Evolutionary conservation across 2,888 invertebrate species (phyloP), one percentile per base, ranked within the genome.

Genomic region (Eupsilia transversa): DNA sequence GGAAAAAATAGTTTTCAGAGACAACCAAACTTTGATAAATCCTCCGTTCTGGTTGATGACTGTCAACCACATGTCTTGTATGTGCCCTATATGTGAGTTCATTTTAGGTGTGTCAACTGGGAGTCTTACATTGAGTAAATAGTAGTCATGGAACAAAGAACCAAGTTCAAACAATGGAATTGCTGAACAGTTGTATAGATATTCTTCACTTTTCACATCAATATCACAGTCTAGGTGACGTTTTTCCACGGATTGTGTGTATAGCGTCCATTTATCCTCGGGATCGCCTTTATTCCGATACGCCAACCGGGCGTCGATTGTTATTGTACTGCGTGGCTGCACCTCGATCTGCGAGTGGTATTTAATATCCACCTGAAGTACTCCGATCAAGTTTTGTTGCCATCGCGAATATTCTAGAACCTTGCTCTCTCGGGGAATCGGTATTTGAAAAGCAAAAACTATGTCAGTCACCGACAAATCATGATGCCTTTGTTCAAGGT

Each of bases 31-130:
- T 95, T 98, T 98, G 0, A 99, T 99, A 93, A 99, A 99, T 0
- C 99, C 99, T 63, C 99, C 99, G 94, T 99, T 99, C 96, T 99
- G 99, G 94, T 99, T 98, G 83, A 99, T 99, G 2, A 98, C 98
- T 64, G 98, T 98, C 65, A 99, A 92, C 96, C 98, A 98, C 87
- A 99, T 95, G 90, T 99, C 99, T 85, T 97, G 97, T 85, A 99
- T 97, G 86, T 98, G 97, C 0, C 99, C 99, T 79, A 99, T 97
- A 69, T 98, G 97, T 43, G 97, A 96, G 92, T 99, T 99, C 91
- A 98, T 97, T 41, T 97, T 97, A 68, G 96, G 97, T 7, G 97
- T 96, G 88, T 98, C 97, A 20, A 98, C 97, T 1, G 99, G 99
- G 65, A 99, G 96, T 68, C 99, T 97, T 63, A 99, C 96, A 95